Base-by-base conservation (phyloP, 1,140 invertebrate species). In the Drosophila jambulina region DNA sequence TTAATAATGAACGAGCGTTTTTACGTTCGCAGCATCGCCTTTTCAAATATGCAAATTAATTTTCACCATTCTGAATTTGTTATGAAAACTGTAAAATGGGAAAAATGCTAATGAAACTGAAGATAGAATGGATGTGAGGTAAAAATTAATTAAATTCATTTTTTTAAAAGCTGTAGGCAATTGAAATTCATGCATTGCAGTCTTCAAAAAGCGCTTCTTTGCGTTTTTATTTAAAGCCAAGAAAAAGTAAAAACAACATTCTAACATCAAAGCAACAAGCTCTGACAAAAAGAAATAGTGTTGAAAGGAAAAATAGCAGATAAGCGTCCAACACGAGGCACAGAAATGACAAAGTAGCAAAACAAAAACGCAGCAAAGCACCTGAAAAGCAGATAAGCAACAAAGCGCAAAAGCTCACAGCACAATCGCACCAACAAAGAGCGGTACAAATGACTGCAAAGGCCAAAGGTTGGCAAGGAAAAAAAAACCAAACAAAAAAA, bases 371-470 rank as follows among this genome's bases (percentile, higher is more conserved):
- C 43, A 67, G 40, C 27, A 62, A 65, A 45, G 40, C 40, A 62
- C 58, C 63, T 62, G 62, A 53, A 70, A 54, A 67, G 62, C 67
- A 72, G 67, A 72, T 71, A 71, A 49, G 67, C 27, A 42, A 57
- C 69, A 59, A 34, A 59, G 53, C 49, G 23, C n/a, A 56, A 7
- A 42, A 57, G 49, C 36, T 23, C 51, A n/a, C 21, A 21, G 68
- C 29, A 59, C n/a, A 72, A 49, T 49, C 67, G 69, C 67, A 32
- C 19, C 19, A 59, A 49, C 69, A 48, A 48, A 59, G 43, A 59
- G 67, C 9, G 15, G 34, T 72, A 72, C 29, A 72, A 72, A 72
- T 72, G 67, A 72, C 43, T 72, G 45, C 32, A 59, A 76, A 65
- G 51, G 40, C 45, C 53, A 58, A 38, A 58, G 38, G 61, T 67